These are phyloP conservation scores for Decapterus maruadsi DNA, from an alignment of 2,797 vertebrate species.

Conservation along the genomic window DNA sequence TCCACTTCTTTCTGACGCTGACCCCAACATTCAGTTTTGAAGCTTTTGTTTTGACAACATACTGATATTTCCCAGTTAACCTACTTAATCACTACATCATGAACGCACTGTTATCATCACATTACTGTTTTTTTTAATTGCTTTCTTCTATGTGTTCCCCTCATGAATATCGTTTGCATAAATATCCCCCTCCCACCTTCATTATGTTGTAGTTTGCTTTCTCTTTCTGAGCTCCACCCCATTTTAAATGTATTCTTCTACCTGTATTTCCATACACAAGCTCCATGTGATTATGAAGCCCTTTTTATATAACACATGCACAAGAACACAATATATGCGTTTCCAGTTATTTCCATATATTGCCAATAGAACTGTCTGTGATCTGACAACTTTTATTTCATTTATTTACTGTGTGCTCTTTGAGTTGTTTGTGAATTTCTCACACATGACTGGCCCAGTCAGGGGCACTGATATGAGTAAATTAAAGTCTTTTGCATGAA, in stretches of 20 bases:
- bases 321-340: background rate
- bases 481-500: constrained; percentile 8
- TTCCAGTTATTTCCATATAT: background rate
- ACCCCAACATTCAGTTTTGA: background rate
- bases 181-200: constrained; percentile 71
- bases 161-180: constrained; percentile 71
- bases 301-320: background rate
- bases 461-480: background rate
- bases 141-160: constrained; percentile 38
- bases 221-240: constrained; percentile 67
- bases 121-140: constrained; percentile 36
- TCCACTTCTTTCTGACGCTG: constrained; percentile 32
- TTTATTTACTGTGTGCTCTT: background rate
- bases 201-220: constrained; percentile 71
- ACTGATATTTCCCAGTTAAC: background rate
- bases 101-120: constrained; percentile 16
- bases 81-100: constrained; percentile 6
- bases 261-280: constrained; percentile 22
- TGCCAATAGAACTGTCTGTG: background rate
- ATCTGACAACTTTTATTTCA: background rate
- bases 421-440: background rate
- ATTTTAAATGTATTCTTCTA: constrained; percentile 30
- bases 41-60: background rate
- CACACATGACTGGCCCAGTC: constrained; percentile 7
- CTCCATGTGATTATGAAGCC: constrained; percentile 23